Base-by-base conservation (phyloP, 2,888 invertebrate species). In the Liodrosophila aerea region DNA sequence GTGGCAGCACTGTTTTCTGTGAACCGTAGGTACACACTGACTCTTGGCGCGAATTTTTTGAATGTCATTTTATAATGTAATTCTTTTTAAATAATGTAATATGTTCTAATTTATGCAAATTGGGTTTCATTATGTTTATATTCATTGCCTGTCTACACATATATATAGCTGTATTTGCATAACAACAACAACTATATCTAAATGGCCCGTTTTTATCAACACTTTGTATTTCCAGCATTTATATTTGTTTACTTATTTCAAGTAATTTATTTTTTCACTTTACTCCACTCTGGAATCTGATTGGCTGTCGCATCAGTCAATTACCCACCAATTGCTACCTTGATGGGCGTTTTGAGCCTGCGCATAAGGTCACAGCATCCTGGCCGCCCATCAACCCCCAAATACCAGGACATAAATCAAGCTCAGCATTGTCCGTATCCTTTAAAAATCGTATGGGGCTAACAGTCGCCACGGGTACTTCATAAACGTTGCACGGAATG, bases 351-450 rank as follows among this genome's bases (percentile, higher is more conserved):
- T 44, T 59, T 71, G 73, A 67, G 71, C 53, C 65, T 87, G 87
- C 86, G 87, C 85, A 74, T 2, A 65, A 7, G 15, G 12, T 4
- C 33, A 18, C 71, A 75, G 78, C 81, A 78, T 78, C 72, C 82
- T 33, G 8, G 7, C 11, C 11, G 34, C 11, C 27, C 34, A 57
- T 16, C 73, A 65, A 74, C 76, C 83, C 76, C 51, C 45, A 56
- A 46, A 30, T 9, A 22, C n/a, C 27, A 56, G 29, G 49, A 49
- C 40, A 56, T 70, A 50, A 67, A 61, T 47, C 57, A 53, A n/a
- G 39, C 8, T 34, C 15, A 44, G 52, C 29, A 41, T 47, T 57
- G 11, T n/a, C 33, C 52, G 37, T 47, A 47, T 56, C 46, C 50
- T 50, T n/a, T 41, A 5, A 33, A 30, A 59, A 57, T 53, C 43